Evolutionary conservation across 2,888 invertebrate species (phyloP), one percentile per base, ranked within the genome.

Genomic region (Drosophila differens): DNA sequence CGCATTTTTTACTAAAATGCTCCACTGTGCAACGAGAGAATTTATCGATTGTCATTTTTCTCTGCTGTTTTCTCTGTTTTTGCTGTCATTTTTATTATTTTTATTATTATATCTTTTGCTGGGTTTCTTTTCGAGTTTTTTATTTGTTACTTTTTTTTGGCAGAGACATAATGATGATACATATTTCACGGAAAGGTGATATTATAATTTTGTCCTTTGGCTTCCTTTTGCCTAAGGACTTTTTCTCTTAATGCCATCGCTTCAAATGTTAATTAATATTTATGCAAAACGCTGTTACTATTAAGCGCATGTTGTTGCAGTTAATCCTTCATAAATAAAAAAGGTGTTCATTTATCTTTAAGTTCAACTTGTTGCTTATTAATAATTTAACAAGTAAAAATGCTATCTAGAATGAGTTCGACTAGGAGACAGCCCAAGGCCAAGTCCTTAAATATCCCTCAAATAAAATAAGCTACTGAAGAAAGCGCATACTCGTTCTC

Each of bases 11-110:
- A 14, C n/a, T 12, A 39, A 39, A n/a, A 1, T 39, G 54, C 55
- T 60, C n/a, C 62, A 65, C 37, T 49, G 70, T 69, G 64, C 54
- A 67, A 70, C 73, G 62, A 71, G 69, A 87, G 76, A 87, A 87
- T 84, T 84, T 74, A 84, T 84, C 69, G 82, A 71, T 69, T 58
- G 77, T 68, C 81, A 82, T 88, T 85, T 85, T 69, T 85, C 80
- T 74, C 69, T 35, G 44, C 39, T 64, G 44, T 32, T 55, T 49
- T 66, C 59, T 30, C 47, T 67, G 37, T 55, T 68, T 44, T 59
- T 61, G 30, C 57, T 63, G 74, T 47, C 60, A 66, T 63, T 62
- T 49, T 30, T 41, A 61, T 35, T 62, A 19, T 60, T 37, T 59
- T 39, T 70, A 63, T 64, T 69, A 60, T 74, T 68, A 33, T 74